A percentile compares a stretch with the other conserved stretches of the same genome.
Conservation (phyloP, 2,797 vertebrate genomes). For the Falco naumanni region DNA sequence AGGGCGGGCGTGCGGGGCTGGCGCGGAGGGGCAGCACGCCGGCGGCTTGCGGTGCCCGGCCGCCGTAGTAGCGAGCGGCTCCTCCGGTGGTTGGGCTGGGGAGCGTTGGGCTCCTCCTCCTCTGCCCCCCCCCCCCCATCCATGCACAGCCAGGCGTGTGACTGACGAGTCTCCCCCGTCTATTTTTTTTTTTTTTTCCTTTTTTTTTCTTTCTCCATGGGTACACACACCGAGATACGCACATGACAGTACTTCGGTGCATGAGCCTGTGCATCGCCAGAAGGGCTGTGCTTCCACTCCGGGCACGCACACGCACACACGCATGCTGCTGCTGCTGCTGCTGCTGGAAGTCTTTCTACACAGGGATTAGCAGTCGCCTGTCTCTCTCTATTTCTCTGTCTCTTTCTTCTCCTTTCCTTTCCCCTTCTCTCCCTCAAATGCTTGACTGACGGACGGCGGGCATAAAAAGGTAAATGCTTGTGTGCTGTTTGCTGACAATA, state of each 20-base stretch:
- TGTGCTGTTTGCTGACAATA: background rate
- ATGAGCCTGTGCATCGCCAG: constrained; percentile 36
- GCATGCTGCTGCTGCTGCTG: background rate
- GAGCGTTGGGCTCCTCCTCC: constrained; percentile 57
- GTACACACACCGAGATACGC: constrained; percentile 25
- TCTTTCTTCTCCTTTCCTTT: background rate
- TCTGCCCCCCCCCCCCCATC: background rate
- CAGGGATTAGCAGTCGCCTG: constrained; percentile 61
- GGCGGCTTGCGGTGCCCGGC: background rate
- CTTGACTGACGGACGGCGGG: constrained; percentile 28
- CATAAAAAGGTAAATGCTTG: constrained; percentile 38
- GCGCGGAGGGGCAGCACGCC: background rate
- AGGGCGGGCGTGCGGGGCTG: background rate
- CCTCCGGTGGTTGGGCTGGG: constrained; percentile 63
- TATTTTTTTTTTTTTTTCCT: background rate
- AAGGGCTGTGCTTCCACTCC: constrained; percentile 50
- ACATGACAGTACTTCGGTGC: constrained; percentile 41
- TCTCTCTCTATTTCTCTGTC: background rate
- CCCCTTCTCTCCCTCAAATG: background rate
- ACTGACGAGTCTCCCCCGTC: background rate
- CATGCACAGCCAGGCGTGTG: constrained; percentile 39
- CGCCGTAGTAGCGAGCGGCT: background rate
- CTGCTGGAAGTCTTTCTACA: constrained; percentile 28
- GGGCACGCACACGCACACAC: background rate
- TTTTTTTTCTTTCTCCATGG: background rate